phyloP scores from a whole-genome alignment of 2,797 vertebrate species.

The Orientallactaga sibirica region DNA sequence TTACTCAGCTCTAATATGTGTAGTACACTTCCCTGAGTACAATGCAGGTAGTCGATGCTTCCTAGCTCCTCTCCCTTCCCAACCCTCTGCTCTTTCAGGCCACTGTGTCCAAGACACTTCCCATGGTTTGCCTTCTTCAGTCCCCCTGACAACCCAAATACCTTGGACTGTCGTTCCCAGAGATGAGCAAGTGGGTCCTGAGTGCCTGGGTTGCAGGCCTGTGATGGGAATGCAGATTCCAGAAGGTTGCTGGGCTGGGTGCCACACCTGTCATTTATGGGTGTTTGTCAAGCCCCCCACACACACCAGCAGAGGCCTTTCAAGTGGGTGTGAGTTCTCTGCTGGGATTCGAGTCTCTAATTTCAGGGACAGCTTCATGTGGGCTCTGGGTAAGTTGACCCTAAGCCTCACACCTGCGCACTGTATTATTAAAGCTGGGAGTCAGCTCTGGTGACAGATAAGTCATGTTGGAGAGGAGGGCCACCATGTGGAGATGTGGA shows the following conservation, averaged over 20 bases:
- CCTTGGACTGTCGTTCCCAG: background rate
- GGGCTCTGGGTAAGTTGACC: slow-evolving; percentile 58
- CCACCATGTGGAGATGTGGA: background rate
- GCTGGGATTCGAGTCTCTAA: background rate
- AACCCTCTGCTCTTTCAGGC: too few species aligned
- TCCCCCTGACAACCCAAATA: background rate
- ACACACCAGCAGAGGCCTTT: slow-evolving; percentile 53
- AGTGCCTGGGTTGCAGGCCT: background rate
- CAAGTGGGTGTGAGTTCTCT: slow-evolving; percentile 47
- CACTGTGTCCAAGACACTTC: too few species aligned
- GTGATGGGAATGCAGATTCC: background rate
- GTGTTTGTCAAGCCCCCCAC: background rate
- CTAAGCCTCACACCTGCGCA: background rate
- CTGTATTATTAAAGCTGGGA: slow-evolving; percentile 49
- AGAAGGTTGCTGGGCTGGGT: background rate
- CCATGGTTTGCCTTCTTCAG: background rate
- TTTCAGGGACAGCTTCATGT: slow-evolving; percentile 65
- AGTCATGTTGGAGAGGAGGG: slow-evolving; percentile 19
- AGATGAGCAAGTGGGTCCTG: background rate
- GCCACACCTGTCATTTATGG: slow-evolving; percentile 9
- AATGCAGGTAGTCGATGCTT: background rate
- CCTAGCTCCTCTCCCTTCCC: too few species aligned
- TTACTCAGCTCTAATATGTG: background rate
- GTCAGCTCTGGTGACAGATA: background rate
- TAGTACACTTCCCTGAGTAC: rapidly evolving